Evolutionary conservation across 2,888 invertebrate species (phyloP), one percentile per base, ranked within the genome.

Genomic region (Ormyrus rosae): DNA sequence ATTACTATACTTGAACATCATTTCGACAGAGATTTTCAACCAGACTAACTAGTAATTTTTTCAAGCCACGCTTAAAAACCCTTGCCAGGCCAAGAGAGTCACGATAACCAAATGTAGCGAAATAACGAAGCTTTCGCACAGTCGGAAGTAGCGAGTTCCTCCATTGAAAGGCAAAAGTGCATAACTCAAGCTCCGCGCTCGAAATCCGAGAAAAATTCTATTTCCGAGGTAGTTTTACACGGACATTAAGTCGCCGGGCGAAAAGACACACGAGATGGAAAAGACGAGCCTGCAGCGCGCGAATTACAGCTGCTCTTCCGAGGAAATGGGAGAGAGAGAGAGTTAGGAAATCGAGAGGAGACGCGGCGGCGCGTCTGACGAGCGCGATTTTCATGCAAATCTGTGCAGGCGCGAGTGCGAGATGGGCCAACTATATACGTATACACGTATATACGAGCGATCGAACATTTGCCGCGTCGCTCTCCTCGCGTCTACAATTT

Each of bases 381-480:
- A 50, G 76, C 76, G 80, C 85, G 84, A 87, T 86, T 87, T 84
- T 86, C 86, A 86, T 85, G 85, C 84, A 86, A 86, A 86, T 86
- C 80, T 76, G 48, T 76, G 48, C 19, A 56, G 45, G 8, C 19
- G 7, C 46, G 10, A n/a, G 51, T 9, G 9, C 19, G 9, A 45
- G 34, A 55, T 7, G 60, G 60, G 13, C 6, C 45, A 51, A 6
- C 55, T 68, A 19, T 55, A 46, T 68, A 4, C 34, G 0, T 34
- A 34, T 34, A 34, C 2, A 2, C 4, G 2, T 34, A 34, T 34
- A 34, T 34, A 4, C 2, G 34, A 50, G 5, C 9, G 55, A 73
- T 64, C 55, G 64, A 19, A 45, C 67, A 75, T 75, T 75, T 75
- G 74, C 74, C 74, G 51, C 60, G 51, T 64, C 64, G 50, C 69